phyloP scores from a whole-genome alignment of 1,140 invertebrate species.

The Pentalonia nigronervosa region DNA sequence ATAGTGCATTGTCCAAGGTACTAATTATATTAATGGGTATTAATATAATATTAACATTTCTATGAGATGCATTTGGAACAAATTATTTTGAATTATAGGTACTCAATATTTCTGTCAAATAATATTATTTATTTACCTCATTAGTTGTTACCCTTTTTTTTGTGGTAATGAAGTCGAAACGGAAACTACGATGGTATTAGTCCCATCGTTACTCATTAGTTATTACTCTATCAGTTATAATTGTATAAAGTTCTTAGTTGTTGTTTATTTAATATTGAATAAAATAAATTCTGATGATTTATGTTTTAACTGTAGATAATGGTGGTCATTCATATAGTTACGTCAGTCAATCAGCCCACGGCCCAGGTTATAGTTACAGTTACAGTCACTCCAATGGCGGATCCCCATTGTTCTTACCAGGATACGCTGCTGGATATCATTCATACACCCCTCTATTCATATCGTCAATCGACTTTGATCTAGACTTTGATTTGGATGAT shows the following conservation, averaged over 20 bases:
- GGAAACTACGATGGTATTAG: no score
- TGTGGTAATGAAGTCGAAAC: no score
- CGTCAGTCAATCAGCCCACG: background rate
- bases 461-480: background rate
- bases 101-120: background rate
- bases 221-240: background rate
- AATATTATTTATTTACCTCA: background rate
- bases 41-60: background rate
- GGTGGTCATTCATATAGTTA: constrained; percentile 28
- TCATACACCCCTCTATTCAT: background rate
- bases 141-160: no score
- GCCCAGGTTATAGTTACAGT: constrained; percentile 47
- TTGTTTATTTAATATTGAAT: background rate
- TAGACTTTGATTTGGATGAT: constrained; percentile 30
- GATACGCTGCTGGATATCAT: constrained; percentile 21
- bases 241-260: background rate
- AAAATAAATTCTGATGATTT: background rate
- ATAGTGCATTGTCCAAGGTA: background rate
- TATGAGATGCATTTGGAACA: background rate
- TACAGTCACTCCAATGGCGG: constrained; percentile 28
- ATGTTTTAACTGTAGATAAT: background rate
- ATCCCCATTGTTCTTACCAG: background rate
- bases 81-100: background rate
- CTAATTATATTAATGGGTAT: background rate
- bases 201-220: no score